Base-by-base conservation (phyloP, 2,113 vertebrate species). In the Emydocephalus ijimae region DNA sequence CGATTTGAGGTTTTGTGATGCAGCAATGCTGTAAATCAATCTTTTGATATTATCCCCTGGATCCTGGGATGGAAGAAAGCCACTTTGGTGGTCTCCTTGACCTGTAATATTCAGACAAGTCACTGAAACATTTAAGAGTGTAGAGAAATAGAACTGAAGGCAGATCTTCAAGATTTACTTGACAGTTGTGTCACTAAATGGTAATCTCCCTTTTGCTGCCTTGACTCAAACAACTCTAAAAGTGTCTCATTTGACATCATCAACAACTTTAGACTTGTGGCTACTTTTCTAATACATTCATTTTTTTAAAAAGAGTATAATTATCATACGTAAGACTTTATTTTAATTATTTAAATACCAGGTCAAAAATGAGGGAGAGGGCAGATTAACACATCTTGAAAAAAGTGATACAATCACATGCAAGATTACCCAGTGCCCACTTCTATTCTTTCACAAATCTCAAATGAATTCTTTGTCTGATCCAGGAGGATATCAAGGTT, bases 401-500 rank as follows among this genome's bases (percentile, higher is more conserved):
- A 29, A 20, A 54, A 0, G 10, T 2, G 50, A n/a, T 11, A 1
- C 0, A 0, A 0, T 26, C 0, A 0, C 69, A 0, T 29, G 23
- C n/a, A 54, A 8, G 26, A 5, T 90, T 69, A 89, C 11, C n/a
- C 34, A 57, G 50, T 24, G 2, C 29, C 69, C 20, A 2, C 15
- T 88, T 89, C 86, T 56, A 93, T 29, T 87, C 91, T 90, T 89
- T 1, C 92, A 45, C 64, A 2, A 90, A 91, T 11, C 23, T 90
- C 88, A 89, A 95, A 94, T 0, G 88, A 2, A 8, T 1, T 5
- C 92, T 39, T 91, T 94, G 95, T 96, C 29, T 2, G 11, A 29
- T 57, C 23, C 0, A 39, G 20, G 14, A 93, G 87, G 59, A 95
- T 94, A 69, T 85, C 6, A 26, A 87, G 95, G 94, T 93, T 98